phyloP scores from a whole-genome alignment of 2,888 invertebrate species.

The Plagodis pulveraria region DNA sequence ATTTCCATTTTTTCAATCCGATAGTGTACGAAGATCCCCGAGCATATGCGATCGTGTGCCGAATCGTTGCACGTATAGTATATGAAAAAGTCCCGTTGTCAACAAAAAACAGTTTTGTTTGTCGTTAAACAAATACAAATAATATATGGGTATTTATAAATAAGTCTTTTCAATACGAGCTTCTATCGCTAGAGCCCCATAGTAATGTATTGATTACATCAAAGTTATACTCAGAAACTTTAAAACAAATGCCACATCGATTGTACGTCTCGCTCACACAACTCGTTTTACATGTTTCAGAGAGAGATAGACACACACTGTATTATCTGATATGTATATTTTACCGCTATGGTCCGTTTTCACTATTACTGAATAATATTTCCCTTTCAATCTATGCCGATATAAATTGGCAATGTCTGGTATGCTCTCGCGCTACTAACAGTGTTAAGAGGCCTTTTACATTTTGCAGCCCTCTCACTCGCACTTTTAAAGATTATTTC shows the following conservation, averaged over 20 bases:
- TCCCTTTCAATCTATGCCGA: no score
- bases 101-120: conserved; percentile 3
- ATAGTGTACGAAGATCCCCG: no score
- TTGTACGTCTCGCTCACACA: conserved; percentile 2
- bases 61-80: no score
- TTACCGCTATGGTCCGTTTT: no score
- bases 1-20: no score
- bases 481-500: no score
- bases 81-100: conserved; percentile 2
- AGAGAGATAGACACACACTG: background rate
- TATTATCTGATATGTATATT: background rate
- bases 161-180: background rate
- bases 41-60: no score
- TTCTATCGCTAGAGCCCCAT: conserved; percentile 10
- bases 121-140: background rate
- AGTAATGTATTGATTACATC: background rate
- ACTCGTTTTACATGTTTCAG: background rate
- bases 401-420: no score
- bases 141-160: background rate
- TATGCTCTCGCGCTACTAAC: no score
- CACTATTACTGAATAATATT: no score
- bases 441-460: no score
- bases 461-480: no score
- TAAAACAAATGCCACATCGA: background rate
- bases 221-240: background rate